Evolutionary conservation across 2,113 vertebrate genomes (phyloP).

Genomic region (Hiodon alosoides): DNA sequence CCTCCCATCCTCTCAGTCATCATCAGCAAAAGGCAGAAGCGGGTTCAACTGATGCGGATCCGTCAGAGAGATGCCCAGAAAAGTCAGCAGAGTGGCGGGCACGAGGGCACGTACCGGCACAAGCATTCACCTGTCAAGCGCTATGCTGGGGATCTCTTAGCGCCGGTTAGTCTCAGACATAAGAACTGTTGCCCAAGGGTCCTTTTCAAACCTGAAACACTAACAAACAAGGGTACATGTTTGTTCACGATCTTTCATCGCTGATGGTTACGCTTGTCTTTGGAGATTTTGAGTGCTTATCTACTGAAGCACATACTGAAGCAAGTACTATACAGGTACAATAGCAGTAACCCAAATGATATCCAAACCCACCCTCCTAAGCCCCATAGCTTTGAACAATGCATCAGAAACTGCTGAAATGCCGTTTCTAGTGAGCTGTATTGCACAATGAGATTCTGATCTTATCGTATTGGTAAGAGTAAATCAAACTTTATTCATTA

Average conservation of each 20-base stretch:
- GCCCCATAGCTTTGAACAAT: too few species aligned
- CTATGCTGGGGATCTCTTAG: constrained; percentile 76
- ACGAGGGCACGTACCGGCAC: constrained; percentile 69
- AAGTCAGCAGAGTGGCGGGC: constrained; percentile 61
- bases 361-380: too few species aligned
- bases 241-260: not conserved
- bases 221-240: not conserved
- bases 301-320: too few species aligned
- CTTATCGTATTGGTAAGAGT: too few species aligned
- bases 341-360: too few species aligned
- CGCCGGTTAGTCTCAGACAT: constrained; percentile 68
- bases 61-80: constrained; percentile 75
- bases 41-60: constrained; percentile 75
- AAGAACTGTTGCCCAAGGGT: constrained; percentile 30
- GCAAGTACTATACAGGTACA: too few species aligned
- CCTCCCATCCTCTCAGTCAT: constrained; percentile 54
- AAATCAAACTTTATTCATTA: too few species aligned
- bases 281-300: too few species aligned
- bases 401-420: too few species aligned
- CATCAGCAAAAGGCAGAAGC: constrained; percentile 72
- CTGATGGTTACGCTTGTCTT: too few species aligned
- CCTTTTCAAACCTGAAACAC: not conserved
- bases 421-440: too few species aligned
- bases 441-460: too few species aligned
- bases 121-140: constrained; percentile 67